Evolutionary conservation across 2,888 invertebrate species (phyloP), one percentile per base, ranked within the genome.

Genomic region (Stratiomys singularior): DNA sequence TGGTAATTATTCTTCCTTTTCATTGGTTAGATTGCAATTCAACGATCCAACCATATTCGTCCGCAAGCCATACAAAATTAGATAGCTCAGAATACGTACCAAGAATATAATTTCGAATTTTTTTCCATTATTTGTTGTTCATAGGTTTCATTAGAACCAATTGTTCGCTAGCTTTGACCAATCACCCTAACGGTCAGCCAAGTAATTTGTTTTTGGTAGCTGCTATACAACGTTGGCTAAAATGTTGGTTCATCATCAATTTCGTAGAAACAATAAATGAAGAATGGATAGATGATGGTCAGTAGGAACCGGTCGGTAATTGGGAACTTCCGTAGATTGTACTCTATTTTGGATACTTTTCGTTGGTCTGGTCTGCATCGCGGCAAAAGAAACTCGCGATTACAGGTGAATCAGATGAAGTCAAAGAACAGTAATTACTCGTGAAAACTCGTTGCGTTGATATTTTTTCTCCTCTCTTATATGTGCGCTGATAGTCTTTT

Each of bases 171-270:
- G 58, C 44, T 67, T 67, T 67, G 67, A 67, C 28, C 23, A 67
- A 67, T 67, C 67, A 67, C 67, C 44, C 44, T 44, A 44, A 67
- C 67, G 67, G 67, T 67, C 67, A 44, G 9, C 23, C 21, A 23
- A 11, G 4, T 60, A 60, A 60, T 30, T 67, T 37, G 30, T 67
- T 67, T 44, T 18, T 37, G 44, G 64, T 37, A 3, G 37, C 37
- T 37, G 37, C 9, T 37, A 37, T 9, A 37, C 37, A 37, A 37
- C 9, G 37, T 44, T 37, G 18, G 30, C 67, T 18, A 67, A 23
- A 67, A 67, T n/a, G n/a, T 18, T 67, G 23, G 37, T 28, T 44
- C 21, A 67, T 67, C 67, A 67, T 67, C 67, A 67, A 67, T 67
- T 21, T 37, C 67, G 21, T 21, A 21, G 67, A 67, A 67, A 67